These are phyloP conservation scores for Eublepharis macularius DNA, from an alignment of 2,113 vertebrate species.

Conservation along the genomic window DNA sequence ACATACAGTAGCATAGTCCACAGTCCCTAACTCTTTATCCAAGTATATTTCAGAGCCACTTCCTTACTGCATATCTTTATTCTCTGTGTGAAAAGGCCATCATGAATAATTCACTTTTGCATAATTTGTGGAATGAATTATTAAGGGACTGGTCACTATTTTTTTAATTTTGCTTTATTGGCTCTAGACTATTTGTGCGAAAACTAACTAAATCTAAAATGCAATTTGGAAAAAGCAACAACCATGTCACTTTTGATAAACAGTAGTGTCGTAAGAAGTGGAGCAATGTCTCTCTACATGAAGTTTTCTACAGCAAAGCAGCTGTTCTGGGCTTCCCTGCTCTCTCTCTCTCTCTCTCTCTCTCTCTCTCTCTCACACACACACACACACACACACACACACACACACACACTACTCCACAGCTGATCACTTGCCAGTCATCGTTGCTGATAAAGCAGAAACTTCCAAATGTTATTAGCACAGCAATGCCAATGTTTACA, in stretches of 20 bases:
- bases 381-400: too few relatives aligned
- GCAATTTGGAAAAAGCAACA: conserved; percentile 57
- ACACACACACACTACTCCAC: not conserved
- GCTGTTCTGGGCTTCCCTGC: conserved; percentile 60
- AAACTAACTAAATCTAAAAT: conserved; percentile 65
- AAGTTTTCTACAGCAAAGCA: conserved; percentile 54
- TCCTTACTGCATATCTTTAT: too few relatives aligned
- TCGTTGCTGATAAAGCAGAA: conserved; percentile 75
- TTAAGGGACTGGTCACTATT: conserved; percentile 40
- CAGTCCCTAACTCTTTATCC: too few relatives aligned
- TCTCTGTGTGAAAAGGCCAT: too few relatives aligned
- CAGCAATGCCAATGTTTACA: conserved; percentile 62
- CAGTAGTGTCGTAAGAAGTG: conserved; percentile 59
- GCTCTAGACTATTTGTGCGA: conserved; percentile 67
- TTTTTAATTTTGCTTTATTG: conserved; percentile 56
- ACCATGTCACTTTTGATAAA: conserved; percentile 58
- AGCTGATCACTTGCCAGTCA: conserved; percentile 63
- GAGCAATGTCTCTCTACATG: conserved; percentile 56
- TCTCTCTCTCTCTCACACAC: too few relatives aligned
- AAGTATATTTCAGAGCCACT: too few relatives aligned
- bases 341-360: too few relatives aligned
- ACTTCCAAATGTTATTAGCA: conserved; percentile 66
- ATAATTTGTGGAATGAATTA: too few relatives aligned
- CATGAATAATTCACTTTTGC: too few relatives aligned
- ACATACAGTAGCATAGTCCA: too few relatives aligned